phyloP scores from a whole-genome alignment of 1,140 invertebrate species.

The Pantala flavescens region DNA sequence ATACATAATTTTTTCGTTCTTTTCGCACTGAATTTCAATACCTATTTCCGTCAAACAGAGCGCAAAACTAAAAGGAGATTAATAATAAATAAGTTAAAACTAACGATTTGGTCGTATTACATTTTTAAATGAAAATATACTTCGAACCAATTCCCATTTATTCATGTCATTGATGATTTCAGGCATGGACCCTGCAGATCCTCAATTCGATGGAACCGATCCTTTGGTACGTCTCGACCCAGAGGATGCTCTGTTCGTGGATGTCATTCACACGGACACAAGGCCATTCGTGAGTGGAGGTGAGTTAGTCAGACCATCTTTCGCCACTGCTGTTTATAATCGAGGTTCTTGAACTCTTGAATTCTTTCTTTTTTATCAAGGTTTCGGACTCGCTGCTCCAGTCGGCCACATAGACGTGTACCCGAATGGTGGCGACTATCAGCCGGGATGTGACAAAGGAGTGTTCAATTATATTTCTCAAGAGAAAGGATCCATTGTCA shows the following conservation, averaged over 20 bases:
- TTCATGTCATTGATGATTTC: neutral
- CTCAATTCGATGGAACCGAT: conserved; percentile 75
- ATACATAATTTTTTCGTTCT: no score
- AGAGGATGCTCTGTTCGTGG: conserved; percentile 74
- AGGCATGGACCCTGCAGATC: conserved; percentile 84
- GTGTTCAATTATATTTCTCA: conserved; percentile 55
- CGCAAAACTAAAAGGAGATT: no score
- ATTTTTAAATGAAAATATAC: no score
- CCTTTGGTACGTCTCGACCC: conserved; percentile 72
- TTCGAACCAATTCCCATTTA: no score
- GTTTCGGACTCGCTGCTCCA: conserved; percentile 66
- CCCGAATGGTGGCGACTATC: conserved; percentile 74
- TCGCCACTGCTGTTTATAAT: neutral
- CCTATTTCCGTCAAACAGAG: no score
- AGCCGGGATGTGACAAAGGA: conserved; percentile 71
- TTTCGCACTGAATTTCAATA: no score
- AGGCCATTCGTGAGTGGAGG: conserved; percentile 66
- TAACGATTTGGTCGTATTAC: no score
- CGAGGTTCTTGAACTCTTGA: conserved; percentile 5
- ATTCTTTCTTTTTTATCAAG: conserved; percentile 29
- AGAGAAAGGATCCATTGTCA: conserved; percentile 50
- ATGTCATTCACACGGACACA: conserved; percentile 80
- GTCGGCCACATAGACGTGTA: conserved; percentile 84
- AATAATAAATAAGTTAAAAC: no score
- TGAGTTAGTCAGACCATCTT: conserved; percentile 19